These are phyloP conservation scores for Pedicia rivosa DNA, from an alignment of 2,888 invertebrate genomes.

Conservation along the genomic window DNA sequence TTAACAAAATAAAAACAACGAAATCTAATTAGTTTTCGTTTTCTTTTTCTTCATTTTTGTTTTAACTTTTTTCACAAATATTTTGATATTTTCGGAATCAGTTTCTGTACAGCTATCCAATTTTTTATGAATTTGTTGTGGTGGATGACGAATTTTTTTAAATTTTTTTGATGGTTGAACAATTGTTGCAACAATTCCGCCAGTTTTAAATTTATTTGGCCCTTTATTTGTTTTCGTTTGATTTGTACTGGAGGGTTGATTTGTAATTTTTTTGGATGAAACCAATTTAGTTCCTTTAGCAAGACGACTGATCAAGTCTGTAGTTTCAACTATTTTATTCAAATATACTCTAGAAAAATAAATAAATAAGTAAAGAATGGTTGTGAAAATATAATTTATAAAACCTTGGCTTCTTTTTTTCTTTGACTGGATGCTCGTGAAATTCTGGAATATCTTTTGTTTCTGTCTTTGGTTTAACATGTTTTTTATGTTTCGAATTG, in stretches of 20 bases:
- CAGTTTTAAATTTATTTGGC: constrained; percentile 36
- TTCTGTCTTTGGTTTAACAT: neutral
- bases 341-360: neutral
- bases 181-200: constrained; percentile 42
- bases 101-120: constrained; percentile 4
- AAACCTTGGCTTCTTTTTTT: neutral
- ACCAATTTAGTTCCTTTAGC: constrained; percentile 13
- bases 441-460: neutral
- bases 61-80: constrained; percentile 22
- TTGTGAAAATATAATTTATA: too few species aligned
- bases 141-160: constrained; percentile 28
- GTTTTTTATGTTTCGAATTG: neutral
- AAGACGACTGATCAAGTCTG: constrained; percentile 19
- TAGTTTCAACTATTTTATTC: constrained; percentile 20
- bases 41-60: constrained; percentile 23
- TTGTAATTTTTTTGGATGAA: constrained; percentile 4
- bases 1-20: neutral
- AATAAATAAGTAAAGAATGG: too few species aligned
- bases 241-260: neutral
- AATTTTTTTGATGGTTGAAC: constrained; percentile 32
- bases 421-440: neutral
- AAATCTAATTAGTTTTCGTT: constrained; percentile 3
- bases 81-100: constrained; percentile 2
- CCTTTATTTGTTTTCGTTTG: constrained; percentile 3
- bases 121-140: constrained; percentile 2